These are phyloP conservation scores for Drosophila yooni DNA, from an alignment of 2,888 invertebrate species.

Conservation along the genomic window DNA sequence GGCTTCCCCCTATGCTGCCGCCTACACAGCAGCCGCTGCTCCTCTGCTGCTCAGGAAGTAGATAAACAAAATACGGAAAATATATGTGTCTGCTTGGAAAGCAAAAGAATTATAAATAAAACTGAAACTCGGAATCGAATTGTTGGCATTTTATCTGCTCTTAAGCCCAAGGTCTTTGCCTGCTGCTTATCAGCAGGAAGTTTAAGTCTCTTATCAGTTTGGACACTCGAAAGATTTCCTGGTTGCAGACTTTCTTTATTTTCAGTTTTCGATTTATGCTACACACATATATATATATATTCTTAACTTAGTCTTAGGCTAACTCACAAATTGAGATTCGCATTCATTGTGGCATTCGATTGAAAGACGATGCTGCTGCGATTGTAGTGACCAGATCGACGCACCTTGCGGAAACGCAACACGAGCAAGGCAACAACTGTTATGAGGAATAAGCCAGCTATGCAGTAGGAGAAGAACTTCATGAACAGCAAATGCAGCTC, in stretches of 20 bases:
- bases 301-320: not conserved
- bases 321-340: conserved; percentile 61
- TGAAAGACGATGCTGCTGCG: conserved; percentile 83
- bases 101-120: conserved; percentile 21
- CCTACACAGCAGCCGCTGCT: conserved; percentile 60
- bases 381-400: conserved; percentile 71
- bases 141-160: conserved; percentile 30
- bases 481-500: conserved; percentile 76
- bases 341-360: conserved; percentile 82
- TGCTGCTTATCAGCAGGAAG: conserved; percentile 55
- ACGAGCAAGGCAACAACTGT: conserved; percentile 44
- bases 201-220: conserved; percentile 10
- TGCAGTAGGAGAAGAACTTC: conserved; percentile 68
- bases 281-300: not conserved
- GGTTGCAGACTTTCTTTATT: conserved; percentile 9
- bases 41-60: conserved; percentile 70
- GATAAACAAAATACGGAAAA: conserved; percentile 30
- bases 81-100: conserved; percentile 8
- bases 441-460: conserved; percentile 57
- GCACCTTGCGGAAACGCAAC: conserved; percentile 61
- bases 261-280: conserved; percentile 14
- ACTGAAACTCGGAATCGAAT: conserved; percentile 22
- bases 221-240: conserved; percentile 29
- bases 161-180: conserved; percentile 55
- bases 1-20: conserved; percentile 62